Evolutionary conservation across 2,888 invertebrate genomes (phyloP), one percentile per base, ranked within the genome.

Genomic region (Entomobrya proxima): DNA sequence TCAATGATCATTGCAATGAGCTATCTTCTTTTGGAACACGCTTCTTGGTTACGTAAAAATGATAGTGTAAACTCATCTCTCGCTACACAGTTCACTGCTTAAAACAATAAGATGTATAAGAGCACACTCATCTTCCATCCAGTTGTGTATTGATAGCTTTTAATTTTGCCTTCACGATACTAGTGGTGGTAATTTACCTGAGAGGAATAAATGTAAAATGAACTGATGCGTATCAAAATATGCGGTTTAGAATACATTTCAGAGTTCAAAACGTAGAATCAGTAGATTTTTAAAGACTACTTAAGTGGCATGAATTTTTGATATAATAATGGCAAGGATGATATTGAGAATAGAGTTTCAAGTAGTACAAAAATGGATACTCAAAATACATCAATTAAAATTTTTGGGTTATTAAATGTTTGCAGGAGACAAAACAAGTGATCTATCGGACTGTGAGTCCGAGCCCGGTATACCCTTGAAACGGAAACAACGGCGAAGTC

Each of bases 381-480:
- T 47, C 47, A 4, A 55, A 24, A n/a, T 55, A 30, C 6, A 11
- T 69, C 40, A 24, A 24, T 27, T n/a, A 24, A n/a, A 21, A 40
- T 69, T 69, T 40, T 69, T n/a, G 27, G 52, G 52, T 21, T 21
- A 18, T 11, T 3, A 21, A 5, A 52, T 52, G 2, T 18, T 24
- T 67, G 4, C 90, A 93, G 93, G 92, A 21, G 90, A 90, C 64
- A 93, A 92, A 90, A 92, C 92, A 13, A 92, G 92, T 91, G 93
- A 93, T 72, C 93, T 93, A 6, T 95, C 95, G 0, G 97, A 98
- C 91, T 96, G 96, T 90, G 97, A 97, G 89, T 96, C 96, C 2
- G 98, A 98, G 91, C 97, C 98, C 0, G 97, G 98, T 0, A 94
- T 98, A 86, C 96, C 96, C 0, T 92, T 98, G 90, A 98, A 97